These are phyloP conservation scores for Batillaria attramentaria DNA, from an alignment of 1,140 invertebrate species.

Conservation along the genomic window DNA sequence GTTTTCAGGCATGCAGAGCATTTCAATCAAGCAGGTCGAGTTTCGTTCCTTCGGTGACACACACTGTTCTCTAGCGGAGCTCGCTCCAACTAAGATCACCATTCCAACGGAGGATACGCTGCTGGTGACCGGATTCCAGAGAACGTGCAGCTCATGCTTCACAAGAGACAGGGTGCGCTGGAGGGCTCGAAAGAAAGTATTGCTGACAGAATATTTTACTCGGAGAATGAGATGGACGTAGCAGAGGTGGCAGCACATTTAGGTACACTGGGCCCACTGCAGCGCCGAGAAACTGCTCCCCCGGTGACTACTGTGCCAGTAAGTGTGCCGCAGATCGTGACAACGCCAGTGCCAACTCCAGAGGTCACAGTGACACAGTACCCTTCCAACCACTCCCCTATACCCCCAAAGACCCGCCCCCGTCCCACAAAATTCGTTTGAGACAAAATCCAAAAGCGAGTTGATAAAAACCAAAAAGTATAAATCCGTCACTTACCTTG, in stretches of 20 bases:
- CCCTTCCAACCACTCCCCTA: neutral
- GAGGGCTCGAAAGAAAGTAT: conserved; percentile 40
- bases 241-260: conserved; percentile 49
- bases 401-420: neutral
- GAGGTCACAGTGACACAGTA: neutral
- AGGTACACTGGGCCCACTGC: conserved; percentile 22
- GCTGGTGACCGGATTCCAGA: conserved; percentile 55
- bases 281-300: too few relatives aligned
- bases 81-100: conserved; percentile 60
- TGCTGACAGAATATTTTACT: conserved; percentile 52
- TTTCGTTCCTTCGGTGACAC: conserved; percentile 57
- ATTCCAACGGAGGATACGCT: conserved; percentile 59
- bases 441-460: conserved; percentile 30
- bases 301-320: conserved; percentile 15
- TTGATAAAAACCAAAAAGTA: conserved; percentile 32
- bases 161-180: conserved; percentile 41
- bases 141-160: conserved; percentile 53
- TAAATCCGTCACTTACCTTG: conserved; percentile 24
- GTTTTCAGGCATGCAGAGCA: conserved; percentile 32
- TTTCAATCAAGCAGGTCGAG: conserved; percentile 57
- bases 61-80: conserved; percentile 53
- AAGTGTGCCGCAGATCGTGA: neutral
- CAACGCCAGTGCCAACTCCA: neutral
- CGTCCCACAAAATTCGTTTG: conserved; percentile 27
- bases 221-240: conserved; percentile 57